A percentile compares a stretch with the other conserved stretches of the same genome.
Evolutionary conservation across 1,140 invertebrate genomes (phyloP).

Genomic region (Lepidostoma basale): DNA sequence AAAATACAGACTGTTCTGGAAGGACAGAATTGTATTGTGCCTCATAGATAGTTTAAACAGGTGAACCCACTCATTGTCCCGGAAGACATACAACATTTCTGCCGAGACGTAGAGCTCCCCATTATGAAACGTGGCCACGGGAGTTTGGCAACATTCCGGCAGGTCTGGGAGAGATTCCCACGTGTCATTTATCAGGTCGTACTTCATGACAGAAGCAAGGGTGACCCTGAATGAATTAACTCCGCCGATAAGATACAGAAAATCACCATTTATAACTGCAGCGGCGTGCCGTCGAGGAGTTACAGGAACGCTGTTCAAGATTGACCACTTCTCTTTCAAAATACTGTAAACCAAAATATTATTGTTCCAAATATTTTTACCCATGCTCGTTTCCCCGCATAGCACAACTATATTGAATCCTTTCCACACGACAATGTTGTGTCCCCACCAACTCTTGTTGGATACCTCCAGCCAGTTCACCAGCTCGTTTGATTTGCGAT

Average conservation of each 20-base stretch:
- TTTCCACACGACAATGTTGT: slow-evolving; percentile 38
- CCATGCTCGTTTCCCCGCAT: slow-evolving; percentile 33
- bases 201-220: slow-evolving; percentile 22
- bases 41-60: slow-evolving; percentile 19
- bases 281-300: slow-evolving; percentile 28
- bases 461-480: slow-evolving; percentile 20
- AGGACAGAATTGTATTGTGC: slow-evolving; percentile 34
- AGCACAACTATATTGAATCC: slow-evolving; percentile 32
- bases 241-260: slow-evolving; percentile 38
- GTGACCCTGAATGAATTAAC: slow-evolving; percentile 32
- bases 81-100: slow-evolving; percentile 36
- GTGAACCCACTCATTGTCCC: slow-evolving; percentile 33
- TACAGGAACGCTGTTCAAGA: slow-evolving; percentile 4
- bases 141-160: slow-evolving; percentile 25
- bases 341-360: slow-evolving; percentile 33
- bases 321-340: slow-evolving; percentile 30
- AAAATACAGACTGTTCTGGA: slow-evolving; percentile 34
- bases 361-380: slow-evolving; percentile 34
- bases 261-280: slow-evolving; percentile 30
- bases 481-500: slow-evolving; percentile 26
- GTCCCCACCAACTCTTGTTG: slow-evolving; percentile 36
- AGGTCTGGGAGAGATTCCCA: slow-evolving; percentile 37
- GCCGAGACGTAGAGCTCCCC: slow-evolving; percentile 35
- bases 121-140: slow-evolving; percentile 39
- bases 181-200: slow-evolving; percentile 22